These are phyloP conservation scores for Thripadectes ignobilis DNA, from an alignment of 2,797 vertebrate genomes.

Conservation along the genomic window DNA sequence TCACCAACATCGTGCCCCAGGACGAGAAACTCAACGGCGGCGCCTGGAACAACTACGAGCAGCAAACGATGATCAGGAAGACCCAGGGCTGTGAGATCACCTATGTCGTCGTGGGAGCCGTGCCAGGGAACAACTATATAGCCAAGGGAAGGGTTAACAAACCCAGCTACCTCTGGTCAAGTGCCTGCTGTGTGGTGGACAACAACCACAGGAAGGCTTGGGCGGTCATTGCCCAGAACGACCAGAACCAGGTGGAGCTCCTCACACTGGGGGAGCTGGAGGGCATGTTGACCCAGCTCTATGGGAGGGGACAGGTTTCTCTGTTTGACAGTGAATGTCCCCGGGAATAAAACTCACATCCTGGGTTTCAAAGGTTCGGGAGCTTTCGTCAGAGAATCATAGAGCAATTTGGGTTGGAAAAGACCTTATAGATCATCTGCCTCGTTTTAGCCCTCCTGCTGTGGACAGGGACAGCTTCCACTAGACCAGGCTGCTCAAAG, in stretches of 20 bases:
- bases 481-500: neutral
- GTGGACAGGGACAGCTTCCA: neutral
- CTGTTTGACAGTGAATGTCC: constrained; percentile 48
- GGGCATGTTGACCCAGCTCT: neutral
- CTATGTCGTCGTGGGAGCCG: neutral
- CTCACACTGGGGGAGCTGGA: constrained; percentile 50
- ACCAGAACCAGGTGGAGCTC: neutral
- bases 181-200: constrained; percentile 45
- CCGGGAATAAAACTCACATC: neutral
- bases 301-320: neutral
- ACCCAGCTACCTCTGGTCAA: constrained; percentile 58
- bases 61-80: neutral
- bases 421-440: neutral
- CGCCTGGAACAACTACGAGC: constrained; percentile 57
- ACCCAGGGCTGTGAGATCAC: constrained; percentile 18
- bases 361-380: neutral
- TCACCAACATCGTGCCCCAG: constrained; percentile 69
- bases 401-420: neutral
- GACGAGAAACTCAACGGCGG: constrained; percentile 36
- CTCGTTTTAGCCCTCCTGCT: neutral
- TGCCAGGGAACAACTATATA: constrained; percentile 62
- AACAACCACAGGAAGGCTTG: constrained; percentile 5
- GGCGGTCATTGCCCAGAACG: constrained; percentile 41
- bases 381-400: neutral
- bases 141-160: constrained; percentile 56